Percentiles rank a stretch among this genome's conserved stretches.
phyloP scores from a whole-genome alignment of 2,888 invertebrate genomes.

The Hirtodrosophila confusa region DNA sequence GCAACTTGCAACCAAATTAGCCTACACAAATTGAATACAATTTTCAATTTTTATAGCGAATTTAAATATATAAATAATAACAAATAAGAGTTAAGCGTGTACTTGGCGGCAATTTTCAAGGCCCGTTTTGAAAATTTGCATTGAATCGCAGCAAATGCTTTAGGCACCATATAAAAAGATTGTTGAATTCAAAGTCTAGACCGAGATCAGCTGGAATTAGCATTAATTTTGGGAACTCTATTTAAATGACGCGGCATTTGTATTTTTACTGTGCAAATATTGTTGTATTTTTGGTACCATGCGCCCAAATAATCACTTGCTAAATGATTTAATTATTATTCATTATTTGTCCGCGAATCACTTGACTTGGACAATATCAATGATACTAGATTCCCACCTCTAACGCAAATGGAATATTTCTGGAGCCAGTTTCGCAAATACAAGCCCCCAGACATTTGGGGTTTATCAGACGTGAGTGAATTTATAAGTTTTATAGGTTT shows the following conservation, averaged over 20 bases:
- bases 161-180: not conserved
- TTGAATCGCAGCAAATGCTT: conserved; percentile 49
- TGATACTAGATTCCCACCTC: not conserved
- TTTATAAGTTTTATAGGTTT: conserved; percentile 9
- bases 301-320: conserved; percentile 69
- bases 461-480: conserved; percentile 24
- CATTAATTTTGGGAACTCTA: conserved; percentile 61
- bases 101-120: conserved; percentile 42
- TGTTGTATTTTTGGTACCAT: conserved; percentile 57
- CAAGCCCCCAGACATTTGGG: conserved; percentile 29
- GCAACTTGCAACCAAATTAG: conserved; percentile 26
- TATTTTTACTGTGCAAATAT: conserved; percentile 31
- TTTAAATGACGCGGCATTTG: conserved; percentile 48
- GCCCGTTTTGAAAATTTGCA: conserved; percentile 61
- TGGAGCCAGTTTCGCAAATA: conserved; percentile 5
- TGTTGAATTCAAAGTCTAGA: conserved; percentile 43
- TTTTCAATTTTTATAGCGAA: conserved; percentile 24
- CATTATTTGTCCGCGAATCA: conserved; percentile 61
- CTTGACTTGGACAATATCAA: conserved; percentile 36
- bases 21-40: conserved; percentile 25
- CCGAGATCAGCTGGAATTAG: conserved; percentile 54
- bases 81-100: conserved; percentile 31
- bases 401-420: conserved; percentile 36
- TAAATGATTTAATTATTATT: conserved; percentile 50
- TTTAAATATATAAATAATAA: conserved; percentile 34